Base-by-base conservation (phyloP, 2,888 invertebrate genomes). In the Phalangium opilio region DNA sequence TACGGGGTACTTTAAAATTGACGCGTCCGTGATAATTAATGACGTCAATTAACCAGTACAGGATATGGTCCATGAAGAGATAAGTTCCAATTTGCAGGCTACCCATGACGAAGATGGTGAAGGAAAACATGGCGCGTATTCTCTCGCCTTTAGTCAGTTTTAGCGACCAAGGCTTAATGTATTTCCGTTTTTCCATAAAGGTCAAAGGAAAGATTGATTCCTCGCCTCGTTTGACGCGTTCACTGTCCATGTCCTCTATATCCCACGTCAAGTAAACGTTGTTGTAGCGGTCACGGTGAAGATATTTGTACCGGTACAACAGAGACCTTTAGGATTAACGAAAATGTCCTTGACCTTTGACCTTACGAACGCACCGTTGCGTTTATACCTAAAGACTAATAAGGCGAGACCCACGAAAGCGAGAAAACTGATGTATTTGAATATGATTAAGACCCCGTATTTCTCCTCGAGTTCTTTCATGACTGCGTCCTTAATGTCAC, bases 51-150 rank as follows among this genome's bases (percentile, higher is more conserved):
- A 86, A 70, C 80, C 83, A 83, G 62, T 75, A 85, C 0, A 89
- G 66, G 18, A 78, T 75, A 62, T 81, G 84, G 65, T 90, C 89
- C 2, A 78, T 74, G 17, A 76, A 65, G 61, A 89, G 77, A 59
- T 83, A 80, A 41, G 79, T 75, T 20, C 74, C 65, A 12, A 86
- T 68, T 38, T 17, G 15, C 62, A 87, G 84, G 49, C 83, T 67
- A 0, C 77, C 74, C 0, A 80, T 75, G 14, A 79, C 68, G 0
- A 72, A 58, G 62, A 85, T 71, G 53, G 81, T 75, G 14, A 72
- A 62, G 0, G 69, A 57, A 0, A 65, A 77, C 64, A 63, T 74
- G 45, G 63, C 70, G 8, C 81, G 59, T 51, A 74, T 71, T 1
- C 67, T 64, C 58, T 68, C 74, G 60, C 83, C 83, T 0, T 70